A percentile compares a stretch with the other conserved stretches of the same genome.
phyloP scores from a whole-genome alignment of 2,797 vertebrate species.

The Trichosurus vulpecula region DNA sequence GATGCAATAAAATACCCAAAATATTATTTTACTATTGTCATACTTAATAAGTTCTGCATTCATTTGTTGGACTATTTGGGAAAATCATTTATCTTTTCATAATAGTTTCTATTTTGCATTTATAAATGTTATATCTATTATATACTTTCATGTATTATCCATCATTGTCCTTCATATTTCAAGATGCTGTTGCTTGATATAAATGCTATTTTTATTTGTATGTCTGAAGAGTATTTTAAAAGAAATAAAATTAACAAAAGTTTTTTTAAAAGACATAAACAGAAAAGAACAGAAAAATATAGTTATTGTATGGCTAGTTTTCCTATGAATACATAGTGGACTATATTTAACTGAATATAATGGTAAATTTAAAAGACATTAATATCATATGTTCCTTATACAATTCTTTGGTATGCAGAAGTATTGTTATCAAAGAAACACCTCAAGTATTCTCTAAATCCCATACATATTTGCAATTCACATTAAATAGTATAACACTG shows the following conservation, averaged over 20 bases:
- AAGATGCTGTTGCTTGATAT: slow-evolving; percentile 19
- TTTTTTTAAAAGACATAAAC: background rate
- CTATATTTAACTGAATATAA: background rate
- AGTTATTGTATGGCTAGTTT: background rate
- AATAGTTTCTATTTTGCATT: slow-evolving; percentile 35
- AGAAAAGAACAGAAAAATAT: background rate
- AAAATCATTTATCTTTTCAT: slow-evolving; percentile 36
- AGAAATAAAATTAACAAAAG: slow-evolving; percentile 10
- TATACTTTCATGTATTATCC: slow-evolving; percentile 27
- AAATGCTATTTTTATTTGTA: slow-evolving; percentile 29
- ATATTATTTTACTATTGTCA: slow-evolving; percentile 28
- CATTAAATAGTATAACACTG: background rate
- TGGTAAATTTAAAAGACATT: background rate
- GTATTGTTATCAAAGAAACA: background rate
- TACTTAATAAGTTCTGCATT: slow-evolving; percentile 41
- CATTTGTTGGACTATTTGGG: background rate
- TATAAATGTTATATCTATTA: slow-evolving; percentile 10
- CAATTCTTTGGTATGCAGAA: background rate
- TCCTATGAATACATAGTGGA: background rate
- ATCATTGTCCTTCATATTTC: slow-evolving; percentile 45
- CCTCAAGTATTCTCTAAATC: background rate
- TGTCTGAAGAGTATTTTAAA: slow-evolving; percentile 4
- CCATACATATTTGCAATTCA: slow-evolving; percentile 21
- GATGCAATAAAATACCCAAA: slow-evolving; percentile 19
- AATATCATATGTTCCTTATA: background rate